Evolutionary conservation across 2,113 vertebrate species (phyloP), one percentile per base, ranked within the genome.

Genomic region (Rhinolophus ferrumequinum): DNA sequence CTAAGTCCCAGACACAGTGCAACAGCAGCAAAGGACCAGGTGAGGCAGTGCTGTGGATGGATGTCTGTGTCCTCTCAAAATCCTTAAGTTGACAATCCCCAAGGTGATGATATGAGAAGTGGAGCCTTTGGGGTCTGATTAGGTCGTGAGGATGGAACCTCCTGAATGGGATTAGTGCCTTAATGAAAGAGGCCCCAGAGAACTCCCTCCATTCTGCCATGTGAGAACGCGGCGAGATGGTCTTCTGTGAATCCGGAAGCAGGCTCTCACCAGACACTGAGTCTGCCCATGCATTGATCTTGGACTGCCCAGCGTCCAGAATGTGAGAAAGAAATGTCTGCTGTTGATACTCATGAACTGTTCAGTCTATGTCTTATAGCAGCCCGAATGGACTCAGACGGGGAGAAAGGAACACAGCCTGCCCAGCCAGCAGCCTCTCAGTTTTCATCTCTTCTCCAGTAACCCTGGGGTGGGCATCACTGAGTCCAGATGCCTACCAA

Each of bases 11-110:
- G 38, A 41, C 6, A 1, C 35, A 41, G 19, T 47, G 41, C 33
- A 0, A 19, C 33, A 16, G 6, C 3, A 30, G 18, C 52, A 41
- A n/a, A 96, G 54, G 38, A 26, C n/a, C 15, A 60, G n/a, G 67
- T 6, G 9, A 58, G 14, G 22, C 44, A 66, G 30, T 8, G 28
- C 47, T 26, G 9, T n/a, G 70, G 52, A 30, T 10, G 1, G n/a
- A 8, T 0, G 0, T 41, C 75, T 33, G 2, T 38, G 24, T n/a
- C 1, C 44, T 12, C 44, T 13, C 10, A 22, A 41, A 33, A 69
- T 30, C 6, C 30, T 26, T 35, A n/a, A 7, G 26, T 28, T 69
- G 54, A 88, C 22, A 21, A 11, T 30, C 47, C 26, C 52, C 47
- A 26, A 15, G 24, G 28, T 19, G 70, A n/a, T 26, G 11, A 11